These are phyloP conservation scores for Oxyura jamaicensis DNA, from an alignment of 2,113 vertebrate genomes.

Conservation along the genomic window DNA sequence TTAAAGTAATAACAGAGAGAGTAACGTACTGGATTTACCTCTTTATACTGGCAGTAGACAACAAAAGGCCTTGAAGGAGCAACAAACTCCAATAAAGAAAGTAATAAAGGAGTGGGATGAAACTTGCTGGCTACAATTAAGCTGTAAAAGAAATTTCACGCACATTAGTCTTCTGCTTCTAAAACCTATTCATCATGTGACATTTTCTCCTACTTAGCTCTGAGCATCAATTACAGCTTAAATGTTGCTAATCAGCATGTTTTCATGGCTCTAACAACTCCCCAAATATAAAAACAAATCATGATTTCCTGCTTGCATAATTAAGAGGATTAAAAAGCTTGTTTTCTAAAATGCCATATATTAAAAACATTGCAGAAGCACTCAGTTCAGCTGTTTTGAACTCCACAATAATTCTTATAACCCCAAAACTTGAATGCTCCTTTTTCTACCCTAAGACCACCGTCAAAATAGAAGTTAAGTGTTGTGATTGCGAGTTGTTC, in stretches of 20 bases:
- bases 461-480: neutral
- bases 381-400: neutral
- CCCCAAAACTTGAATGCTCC: neutral
- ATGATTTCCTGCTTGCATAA: neutral
- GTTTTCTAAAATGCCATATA: neutral
- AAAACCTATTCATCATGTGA: neutral
- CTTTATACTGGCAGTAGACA: constrained; percentile 94
- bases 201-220: neutral
- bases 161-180: neutral
- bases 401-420: neutral
- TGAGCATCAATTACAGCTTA: neutral
- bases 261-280: neutral
- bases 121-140: constrained; percentile 93
- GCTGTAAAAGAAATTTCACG: constrained; percentile 73
- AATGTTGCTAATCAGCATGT: neutral
- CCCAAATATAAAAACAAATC: neutral
- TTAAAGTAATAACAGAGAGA: neutral
- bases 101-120: constrained; percentile 86
- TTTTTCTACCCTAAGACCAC: neutral
- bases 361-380: neutral
- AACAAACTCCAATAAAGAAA: constrained; percentile 88
- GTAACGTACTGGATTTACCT: constrained; percentile 79
- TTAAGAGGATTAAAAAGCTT: neutral
- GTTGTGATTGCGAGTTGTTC: neutral
- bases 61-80: constrained; percentile 95